These are phyloP conservation scores for Nansenia antarctica DNA, from an alignment of 2,113 vertebrate species.

Conservation along the genomic window DNA sequence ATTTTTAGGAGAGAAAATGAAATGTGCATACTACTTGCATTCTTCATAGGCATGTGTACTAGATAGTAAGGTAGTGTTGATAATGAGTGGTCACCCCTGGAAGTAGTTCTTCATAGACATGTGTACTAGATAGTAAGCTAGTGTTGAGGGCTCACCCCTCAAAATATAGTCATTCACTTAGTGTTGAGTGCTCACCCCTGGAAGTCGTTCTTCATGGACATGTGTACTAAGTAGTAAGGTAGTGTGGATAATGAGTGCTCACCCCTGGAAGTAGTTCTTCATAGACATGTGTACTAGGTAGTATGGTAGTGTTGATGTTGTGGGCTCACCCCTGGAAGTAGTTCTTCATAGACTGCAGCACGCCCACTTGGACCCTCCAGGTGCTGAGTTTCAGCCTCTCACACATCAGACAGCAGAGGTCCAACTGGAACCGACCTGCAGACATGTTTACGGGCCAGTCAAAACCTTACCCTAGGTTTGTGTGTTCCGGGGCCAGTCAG, in stretches of 20 bases:
- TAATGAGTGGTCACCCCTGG: too few relatives aligned
- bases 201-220: slow-evolving; percentile 90
- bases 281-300: neutral
- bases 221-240: too few relatives aligned
- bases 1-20: neutral
- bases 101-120: too few relatives aligned
- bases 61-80: too few relatives aligned
- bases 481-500: too few relatives aligned
- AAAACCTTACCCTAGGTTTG: neutral
- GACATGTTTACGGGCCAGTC: neutral
- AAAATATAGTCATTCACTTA: too few relatives aligned
- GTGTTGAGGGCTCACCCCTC: slow-evolving; percentile 77
- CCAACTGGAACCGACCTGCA: slow-evolving; percentile 83
- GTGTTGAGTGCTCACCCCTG: too few relatives aligned
- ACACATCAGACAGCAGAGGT: slow-evolving; percentile 91
- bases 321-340: slow-evolving; percentile 92
- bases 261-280: too few relatives aligned
- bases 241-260: too few relatives aligned
- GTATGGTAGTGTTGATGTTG: neutral
- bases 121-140: neutral
- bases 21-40: neutral
- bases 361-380: slow-evolving; percentile 92
- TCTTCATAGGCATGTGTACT: too few relatives aligned
- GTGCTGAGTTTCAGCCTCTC: slow-evolving; percentile 90
- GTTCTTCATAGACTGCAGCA: slow-evolving; percentile 90